Conservation (phyloP, 2,113 vertebrate genomes). For the Uria aalge region DNA sequence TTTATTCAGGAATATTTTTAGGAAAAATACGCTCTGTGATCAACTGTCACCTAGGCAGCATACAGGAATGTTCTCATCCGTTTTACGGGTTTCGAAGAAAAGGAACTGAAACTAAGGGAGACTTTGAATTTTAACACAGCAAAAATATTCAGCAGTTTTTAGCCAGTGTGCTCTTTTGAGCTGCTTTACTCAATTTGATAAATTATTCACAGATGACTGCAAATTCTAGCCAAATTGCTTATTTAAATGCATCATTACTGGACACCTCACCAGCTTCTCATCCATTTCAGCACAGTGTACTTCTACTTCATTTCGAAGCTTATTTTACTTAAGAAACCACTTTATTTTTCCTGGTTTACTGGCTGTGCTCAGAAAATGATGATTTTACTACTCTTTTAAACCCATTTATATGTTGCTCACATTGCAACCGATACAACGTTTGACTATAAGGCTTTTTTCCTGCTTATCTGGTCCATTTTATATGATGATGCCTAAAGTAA, state of each 20-base stretch:
- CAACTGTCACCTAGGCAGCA: background rate
- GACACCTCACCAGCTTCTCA: conserved; percentile 53
- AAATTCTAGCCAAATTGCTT: conserved; percentile 56
- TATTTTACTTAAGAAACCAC: conserved; percentile 39
- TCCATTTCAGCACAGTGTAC: conserved; percentile 26
- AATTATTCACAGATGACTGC: conserved; percentile 70
- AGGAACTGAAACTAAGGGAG: background rate
- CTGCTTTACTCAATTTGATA: conserved; percentile 47
- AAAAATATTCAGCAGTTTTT: conserved; percentile 26
- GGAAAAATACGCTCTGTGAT: background rate
- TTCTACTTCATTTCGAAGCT: conserved; percentile 52
- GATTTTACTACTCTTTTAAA: conserved; percentile 23
- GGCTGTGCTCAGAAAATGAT: background rate
- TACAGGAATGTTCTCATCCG: background rate
- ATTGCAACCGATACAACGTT: background rate
- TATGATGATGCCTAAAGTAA: background rate
- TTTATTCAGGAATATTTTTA: background rate
- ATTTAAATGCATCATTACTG: conserved; percentile 70
- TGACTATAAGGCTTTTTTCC: background rate
- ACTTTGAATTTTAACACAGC: background rate
- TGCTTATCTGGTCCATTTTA: conserved; percentile 6
- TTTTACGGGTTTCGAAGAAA: background rate
- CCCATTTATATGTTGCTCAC: background rate
- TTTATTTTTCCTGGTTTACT: background rate
- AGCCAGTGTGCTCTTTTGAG: background rate